These are phyloP conservation scores for Macrochelys suwanniensis DNA, from an alignment of 2,797 vertebrate genomes.

Conservation along the genomic window DNA sequence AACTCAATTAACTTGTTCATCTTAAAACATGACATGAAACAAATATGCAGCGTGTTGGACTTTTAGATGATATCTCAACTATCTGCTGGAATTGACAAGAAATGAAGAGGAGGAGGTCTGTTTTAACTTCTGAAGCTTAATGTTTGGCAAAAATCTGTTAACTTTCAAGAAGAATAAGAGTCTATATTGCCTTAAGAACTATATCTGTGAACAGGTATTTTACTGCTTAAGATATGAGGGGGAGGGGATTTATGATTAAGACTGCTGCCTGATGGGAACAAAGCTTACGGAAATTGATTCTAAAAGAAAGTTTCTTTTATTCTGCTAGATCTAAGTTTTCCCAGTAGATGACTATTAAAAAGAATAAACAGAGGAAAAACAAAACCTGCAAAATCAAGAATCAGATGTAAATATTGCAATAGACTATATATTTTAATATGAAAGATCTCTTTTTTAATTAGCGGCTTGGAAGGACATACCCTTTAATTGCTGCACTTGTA, in stretches of 20 bases:
- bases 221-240: neutral
- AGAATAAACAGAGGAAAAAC: constrained; percentile 25
- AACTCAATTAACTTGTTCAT: neutral
- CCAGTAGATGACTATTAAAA: constrained; percentile 46
- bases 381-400: constrained; percentile 48
- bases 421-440: constrained; percentile 70
- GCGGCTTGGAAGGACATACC: constrained; percentile 81
- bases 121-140: neutral
- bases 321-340: constrained; percentile 52
- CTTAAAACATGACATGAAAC: neutral
- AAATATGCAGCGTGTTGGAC: neutral
- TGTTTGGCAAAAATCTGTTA: neutral
- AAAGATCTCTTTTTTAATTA: constrained; percentile 82
- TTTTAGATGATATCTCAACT: neutral
- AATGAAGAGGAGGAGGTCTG: neutral
- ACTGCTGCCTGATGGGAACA: constrained; percentile 44
- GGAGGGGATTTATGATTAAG: constrained; percentile 23
- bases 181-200: neutral
- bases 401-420: constrained; percentile 61
- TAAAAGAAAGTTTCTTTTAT: constrained; percentile 59
- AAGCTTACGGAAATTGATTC: constrained; percentile 55
- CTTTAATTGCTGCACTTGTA: constrained; percentile 83
- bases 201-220: constrained; percentile 1
- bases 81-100: neutral
- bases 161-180: neutral